phyloP scores from a whole-genome alignment of 2,113 vertebrate genomes.

The Nannospalax galili region DNA sequence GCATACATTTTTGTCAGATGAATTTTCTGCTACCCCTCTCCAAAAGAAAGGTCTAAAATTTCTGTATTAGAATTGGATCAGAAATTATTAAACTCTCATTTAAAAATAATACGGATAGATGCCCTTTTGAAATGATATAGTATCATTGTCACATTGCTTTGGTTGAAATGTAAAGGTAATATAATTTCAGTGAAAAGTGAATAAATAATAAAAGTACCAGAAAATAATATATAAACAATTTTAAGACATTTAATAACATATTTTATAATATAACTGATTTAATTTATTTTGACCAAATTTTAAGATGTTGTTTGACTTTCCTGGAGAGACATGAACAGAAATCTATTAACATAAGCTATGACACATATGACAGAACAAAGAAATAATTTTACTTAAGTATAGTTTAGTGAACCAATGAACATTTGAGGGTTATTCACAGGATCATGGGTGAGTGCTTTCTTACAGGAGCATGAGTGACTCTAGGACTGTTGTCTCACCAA shows the following conservation, averaged over 20 bases:
- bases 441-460: background rate
- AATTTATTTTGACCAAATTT: constrained; percentile 10
- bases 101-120: background rate
- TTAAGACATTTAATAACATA: background rate
- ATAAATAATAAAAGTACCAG: background rate
- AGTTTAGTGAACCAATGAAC: background rate
- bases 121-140: background rate
- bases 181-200: constrained; percentile 42
- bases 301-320: background rate
- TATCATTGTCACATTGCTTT: background rate
- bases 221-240: background rate
- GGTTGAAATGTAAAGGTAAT: constrained; percentile 24
- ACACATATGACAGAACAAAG: background rate
- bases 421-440: too few species aligned
- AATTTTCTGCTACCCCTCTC: constrained; percentile 43
- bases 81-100: constrained; percentile 32
- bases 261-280: background rate
- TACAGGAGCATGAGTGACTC: background rate
- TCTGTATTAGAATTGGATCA: background rate
- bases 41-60: background rate
- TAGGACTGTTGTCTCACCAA: background rate
- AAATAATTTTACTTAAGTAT: background rate
- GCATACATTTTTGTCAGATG: constrained; percentile 48
- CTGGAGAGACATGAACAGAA: background rate
- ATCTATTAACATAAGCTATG: background rate